Evolutionary conservation across 2,113 vertebrate genomes (phyloP), one percentile per base, ranked within the genome.

Genomic region (Pandion haliaetus): DNA sequence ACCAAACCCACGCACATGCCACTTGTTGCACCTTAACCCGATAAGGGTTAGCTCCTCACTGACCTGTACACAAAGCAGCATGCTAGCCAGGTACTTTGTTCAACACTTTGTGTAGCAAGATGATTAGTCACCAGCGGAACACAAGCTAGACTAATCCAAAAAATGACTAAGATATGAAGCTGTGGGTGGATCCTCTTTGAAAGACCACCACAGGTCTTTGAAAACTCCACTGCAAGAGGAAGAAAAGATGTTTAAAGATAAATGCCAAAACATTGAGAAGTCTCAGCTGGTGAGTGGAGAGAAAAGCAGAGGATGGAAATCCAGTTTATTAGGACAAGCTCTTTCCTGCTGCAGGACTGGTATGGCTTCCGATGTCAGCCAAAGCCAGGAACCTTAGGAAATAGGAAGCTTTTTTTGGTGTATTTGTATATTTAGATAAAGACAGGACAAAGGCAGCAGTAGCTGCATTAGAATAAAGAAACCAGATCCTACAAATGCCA

Each of bases 241-340:
- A 71, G 45, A 69, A 90, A 85, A 81, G 23, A 73, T 23, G n/a
- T 81, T 92, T 83, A 67, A 94, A 96, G 71, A 86, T 40, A 93
- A 94, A 73, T 67, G 82, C 55, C 67, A 91, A 83, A 94, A 77
- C 32, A 25, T 54, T 61, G 76, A 90, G 31, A 93, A 92, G 25
- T 36, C 63, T 88, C 94, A 93, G 71, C 63, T 85, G 79, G 63
- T 12, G n/a, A 87, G 42, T 7, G 17, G 26, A 91, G 26, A 72
- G 52, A 82, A 95, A 92, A 95, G 29, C 73, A 73, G 65, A 85
- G 31, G 66, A 86, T 31, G 58, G 54, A 92, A 96, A 95, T 83
- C 34, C 54, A 81, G 84, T 63, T 80, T 90, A 89, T 90, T 90
- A 85, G 81, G 81, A 92, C 57, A 92, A 95, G 81, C 11, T 87